Percentiles rank a stretch among this genome's conserved stretches.
phyloP scores from a whole-genome alignment of 2,113 vertebrate species.

The Onychostruthus taczanowskii region DNA sequence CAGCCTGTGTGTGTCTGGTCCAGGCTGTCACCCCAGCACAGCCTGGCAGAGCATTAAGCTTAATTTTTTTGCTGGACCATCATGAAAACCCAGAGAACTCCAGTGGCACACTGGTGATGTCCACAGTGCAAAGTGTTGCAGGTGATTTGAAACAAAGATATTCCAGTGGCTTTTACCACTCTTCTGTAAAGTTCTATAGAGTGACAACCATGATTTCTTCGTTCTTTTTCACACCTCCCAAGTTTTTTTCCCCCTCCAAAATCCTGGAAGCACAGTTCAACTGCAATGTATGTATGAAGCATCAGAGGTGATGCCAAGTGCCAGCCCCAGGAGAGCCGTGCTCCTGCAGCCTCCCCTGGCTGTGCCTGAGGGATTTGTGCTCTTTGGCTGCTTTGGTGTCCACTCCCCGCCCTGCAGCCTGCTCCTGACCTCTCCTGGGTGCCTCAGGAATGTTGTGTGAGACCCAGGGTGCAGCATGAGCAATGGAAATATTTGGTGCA shows the following conservation, averaged over 20 bases:
- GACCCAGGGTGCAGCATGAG: not conserved
- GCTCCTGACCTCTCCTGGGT: not conserved
- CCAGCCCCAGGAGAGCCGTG: not conserved
- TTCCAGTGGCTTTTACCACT: not conserved
- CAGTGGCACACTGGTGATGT: accelerated
- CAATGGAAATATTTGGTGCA: not conserved
- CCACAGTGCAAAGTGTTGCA: accelerated
- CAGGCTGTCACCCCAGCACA: not conserved
- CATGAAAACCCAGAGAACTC: not conserved
- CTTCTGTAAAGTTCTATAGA: not conserved
- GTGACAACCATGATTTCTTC: not conserved
- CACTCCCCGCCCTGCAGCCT: not conserved
- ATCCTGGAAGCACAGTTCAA: not conserved
- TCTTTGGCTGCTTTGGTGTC: not conserved
- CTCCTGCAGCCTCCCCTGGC: not conserved
- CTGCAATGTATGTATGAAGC: accelerated
- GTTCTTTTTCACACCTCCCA: not conserved
- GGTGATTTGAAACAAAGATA: not conserved
- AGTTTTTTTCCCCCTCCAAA: not conserved
- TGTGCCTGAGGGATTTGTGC: not conserved
- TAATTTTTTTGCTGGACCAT: not conserved
- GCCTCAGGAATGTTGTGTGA: not conserved
- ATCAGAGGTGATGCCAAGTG: accelerated
- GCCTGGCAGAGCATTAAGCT: accelerated
- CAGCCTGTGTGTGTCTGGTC: not conserved